Evolutionary conservation across 2,888 invertebrate species (phyloP), one percentile per base, ranked within the genome.

Genomic region (Tachystola acroxantha): DNA sequence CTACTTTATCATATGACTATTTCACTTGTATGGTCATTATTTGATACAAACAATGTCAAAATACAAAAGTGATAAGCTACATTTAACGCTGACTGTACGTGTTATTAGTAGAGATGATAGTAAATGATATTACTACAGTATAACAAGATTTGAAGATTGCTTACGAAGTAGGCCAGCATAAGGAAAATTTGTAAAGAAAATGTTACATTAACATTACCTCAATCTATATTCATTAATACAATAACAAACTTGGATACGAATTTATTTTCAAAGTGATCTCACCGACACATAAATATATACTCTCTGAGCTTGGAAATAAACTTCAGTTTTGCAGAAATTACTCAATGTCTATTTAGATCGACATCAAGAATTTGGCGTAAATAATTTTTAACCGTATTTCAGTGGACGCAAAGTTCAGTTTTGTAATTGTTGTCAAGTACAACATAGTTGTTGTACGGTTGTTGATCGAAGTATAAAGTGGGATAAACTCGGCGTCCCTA

Each of bases 201-300:
- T 57, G 57, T 59, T 55, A 55, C 56, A 57, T 60, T 59, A 61
- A 65, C 63, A 55, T 34, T 64, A 57, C 64, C 61, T 67, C 70
- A 65, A 69, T 73, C 69, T 67, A 68, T 68, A 71, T 73, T 73
- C 70, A 70, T 72, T 67, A 69, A 61, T 57, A 65, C 64, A 65
- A 67, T 63, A 71, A 69, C 57, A 65, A 64, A 62, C 56, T 63
- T 40, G 52, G 55, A 56, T 61, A 48, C 50, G 51, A 54, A 56
- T 59, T 58, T 56, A 51, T 60, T 53, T 46, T 50, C 50, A 57
- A 58, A 45, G 45, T 40, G 11, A n/a, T n/a, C n/a, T n/a, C n/a
- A 29, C 28, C 12, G 7, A 25, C 35, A 29, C 16, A 37, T 7
- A 11, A 64, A 63, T 58, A 44, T 48, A 39, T 37, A 50, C 64